These are phyloP conservation scores for Magallana nippona DNA, from an alignment of 2,888 invertebrate species.

Conservation along the genomic window DNA sequence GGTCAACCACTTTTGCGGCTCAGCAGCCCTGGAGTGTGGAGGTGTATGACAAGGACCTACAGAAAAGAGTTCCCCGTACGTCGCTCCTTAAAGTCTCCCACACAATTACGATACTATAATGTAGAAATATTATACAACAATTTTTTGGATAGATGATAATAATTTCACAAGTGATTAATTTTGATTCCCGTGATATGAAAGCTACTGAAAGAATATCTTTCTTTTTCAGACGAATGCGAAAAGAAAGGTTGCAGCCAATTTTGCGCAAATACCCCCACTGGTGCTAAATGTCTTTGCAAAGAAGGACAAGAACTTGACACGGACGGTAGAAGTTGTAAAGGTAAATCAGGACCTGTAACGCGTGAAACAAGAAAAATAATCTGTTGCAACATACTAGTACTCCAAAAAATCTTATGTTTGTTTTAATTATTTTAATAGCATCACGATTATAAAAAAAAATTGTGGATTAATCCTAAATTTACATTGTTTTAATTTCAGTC, in stretches of 20 bases:
- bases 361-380: too few species aligned
- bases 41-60: conserved; percentile 41
- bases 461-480: too few species aligned
- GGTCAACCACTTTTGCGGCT: conserved; percentile 22
- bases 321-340: conserved; percentile 33
- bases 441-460: too few species aligned
- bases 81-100: background rate
- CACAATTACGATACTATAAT: too few species aligned
- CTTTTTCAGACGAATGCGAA: conserved; percentile 32
- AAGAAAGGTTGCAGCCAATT: conserved; percentile 36
- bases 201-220: background rate
- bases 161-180: too few species aligned
- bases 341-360: background rate
- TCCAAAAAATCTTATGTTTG: too few species aligned
- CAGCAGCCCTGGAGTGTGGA: conserved; percentile 41
- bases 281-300: conserved; percentile 39
- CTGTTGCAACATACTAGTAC: too few species aligned
- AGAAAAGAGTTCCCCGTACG: conserved; percentile 39
- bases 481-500: conserved; percentile 2
- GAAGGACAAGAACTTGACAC: conserved; percentile 23
- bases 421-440: too few species aligned
- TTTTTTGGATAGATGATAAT: too few species aligned
- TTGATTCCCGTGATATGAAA: background rate
- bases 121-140: too few species aligned
- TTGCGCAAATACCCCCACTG: conserved; percentile 38